Evolutionary conservation across 2,113 vertebrate species (phyloP), one percentile per base, ranked within the genome.

Genomic region (Cheilinus undulatus): DNA sequence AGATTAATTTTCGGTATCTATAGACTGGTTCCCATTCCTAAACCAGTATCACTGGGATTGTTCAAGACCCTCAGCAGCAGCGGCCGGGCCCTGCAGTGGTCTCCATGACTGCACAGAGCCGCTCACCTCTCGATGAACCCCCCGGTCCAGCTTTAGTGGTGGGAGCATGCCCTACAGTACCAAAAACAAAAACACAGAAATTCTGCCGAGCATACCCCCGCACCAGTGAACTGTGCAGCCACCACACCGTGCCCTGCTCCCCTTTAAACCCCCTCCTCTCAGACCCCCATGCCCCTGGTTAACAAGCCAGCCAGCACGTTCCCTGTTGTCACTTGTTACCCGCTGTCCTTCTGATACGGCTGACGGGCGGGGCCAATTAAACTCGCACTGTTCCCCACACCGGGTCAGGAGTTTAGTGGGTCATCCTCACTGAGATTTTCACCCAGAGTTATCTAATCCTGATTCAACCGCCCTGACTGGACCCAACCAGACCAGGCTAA

Each of bases 371-470:
- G 87, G 88, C 86, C 88, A 92, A 90, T 90, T 93, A 92, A 92
- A 92, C 78, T 84, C 53, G 81, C 89, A 90, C 91, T 86, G 86
- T 88, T 91, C 86, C 80, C 67, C 72, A 77, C 76, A 69, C 48
- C 68, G 80, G 92, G 89, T 94, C 91, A 92, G 84, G 82, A 93
- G 93, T 94, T 94, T 94, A 94, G 89, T 92, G 89, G 93, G 93
- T 93, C 93, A 91, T 73, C 70, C 45, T 54, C 56, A 11, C 77
- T 17, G 58, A 26, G 51, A 67, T 61, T 73, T 66, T 75, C 67
- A 59, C 75, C 53, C 46, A n/a, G 36, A 75, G 87, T 92, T 89
- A 91, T 85, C 82, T 88, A 87, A 89, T 90, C 81, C 60, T 46
- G 56, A 67, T 57, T 53, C 45, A 57, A 13, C 34, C 2, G n/a